Base-by-base conservation (phyloP, 2,888 invertebrate species). In the Drosophila colorata region DNA sequence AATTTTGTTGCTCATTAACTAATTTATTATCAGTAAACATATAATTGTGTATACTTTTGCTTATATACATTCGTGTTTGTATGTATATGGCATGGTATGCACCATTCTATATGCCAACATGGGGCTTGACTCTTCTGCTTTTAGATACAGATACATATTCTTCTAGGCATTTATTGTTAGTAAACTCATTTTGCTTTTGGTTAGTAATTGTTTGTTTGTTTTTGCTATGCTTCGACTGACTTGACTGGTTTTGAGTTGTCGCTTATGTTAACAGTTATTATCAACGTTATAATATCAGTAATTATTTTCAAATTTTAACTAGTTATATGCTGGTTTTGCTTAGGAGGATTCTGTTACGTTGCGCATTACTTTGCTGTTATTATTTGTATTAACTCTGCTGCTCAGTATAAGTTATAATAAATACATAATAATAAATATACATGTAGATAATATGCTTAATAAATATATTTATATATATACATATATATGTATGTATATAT, bases 401-500 rank as follows among this genome's bases (percentile, higher is more conserved):
- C 49, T 83, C 81, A 65, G 76, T 89, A 86, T 86, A 89, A 77
- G 77, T 88, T 87, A 78, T 82, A 88, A 89, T 88, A 89, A 88
- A 89, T 88, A 86, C 81, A 88, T 87, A 89, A 87, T 86, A 84
- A 82, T 88, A 88, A 89, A 88, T 87, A 87, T 88, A 89, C 88
- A 88, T 89, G 87, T 89, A 88, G 85, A 89, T 88, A 88, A 89
- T 88, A 87, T 82, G 89, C 89, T 89, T 88, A 88, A 87, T 89
- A 88, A 88, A 82, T 87, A 87, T 82, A 86, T 80, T 60, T 76
- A 77, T 75, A 68, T 74, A 64, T 76, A 74, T 80, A 85, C 84
- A 85, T 80, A 51, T 58, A 51, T 60, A 59, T 61, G 61, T 71
- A 59, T 67, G 53, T 65, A 52, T 69, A 48, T 53, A 49, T 48